phyloP scores from a whole-genome alignment of 2,888 invertebrate species.

The Tinea trinotella region DNA sequence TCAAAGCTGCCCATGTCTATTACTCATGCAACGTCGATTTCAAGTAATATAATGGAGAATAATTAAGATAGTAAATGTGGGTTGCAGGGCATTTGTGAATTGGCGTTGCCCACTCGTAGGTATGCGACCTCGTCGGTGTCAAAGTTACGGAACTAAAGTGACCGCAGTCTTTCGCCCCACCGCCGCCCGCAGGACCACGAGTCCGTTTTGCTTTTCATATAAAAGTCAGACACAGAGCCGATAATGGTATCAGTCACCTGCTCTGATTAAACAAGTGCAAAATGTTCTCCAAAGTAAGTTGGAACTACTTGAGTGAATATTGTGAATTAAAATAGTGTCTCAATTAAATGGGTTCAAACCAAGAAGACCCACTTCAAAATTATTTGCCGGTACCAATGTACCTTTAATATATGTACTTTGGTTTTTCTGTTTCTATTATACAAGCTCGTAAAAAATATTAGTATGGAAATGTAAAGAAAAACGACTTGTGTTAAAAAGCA shows the following conservation, averaged over 20 bases:
- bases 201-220: constrained; percentile 69
- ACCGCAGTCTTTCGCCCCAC: constrained; percentile 50
- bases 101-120: constrained; percentile 39
- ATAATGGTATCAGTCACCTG: constrained; percentile 69
- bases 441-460: too few species aligned
- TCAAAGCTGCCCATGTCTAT: constrained; percentile 23
- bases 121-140: constrained; percentile 67
- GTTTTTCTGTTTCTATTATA: too few species aligned
- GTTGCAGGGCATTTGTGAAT: constrained; percentile 35
- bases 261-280: constrained; percentile 62
- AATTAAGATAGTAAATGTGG: constrained; percentile 23
- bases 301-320: neutral
- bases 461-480: too few species aligned
- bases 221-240: constrained; percentile 57
- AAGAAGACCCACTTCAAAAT: too few species aligned
- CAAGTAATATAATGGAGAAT: constrained; percentile 23
- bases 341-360: too few species aligned
- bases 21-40: constrained; percentile 33
- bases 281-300: constrained; percentile 70
- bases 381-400: too few species aligned
- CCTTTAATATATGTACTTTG: too few species aligned
- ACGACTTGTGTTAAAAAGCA: constrained; percentile 6
- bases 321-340: neutral
- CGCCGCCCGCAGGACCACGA: constrained; percentile 48
- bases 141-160: constrained; percentile 69